Evolutionary conservation across 2,888 invertebrate species (phyloP), one percentile per base, ranked within the genome.

Genomic region (Oasisia sp.): DNA sequence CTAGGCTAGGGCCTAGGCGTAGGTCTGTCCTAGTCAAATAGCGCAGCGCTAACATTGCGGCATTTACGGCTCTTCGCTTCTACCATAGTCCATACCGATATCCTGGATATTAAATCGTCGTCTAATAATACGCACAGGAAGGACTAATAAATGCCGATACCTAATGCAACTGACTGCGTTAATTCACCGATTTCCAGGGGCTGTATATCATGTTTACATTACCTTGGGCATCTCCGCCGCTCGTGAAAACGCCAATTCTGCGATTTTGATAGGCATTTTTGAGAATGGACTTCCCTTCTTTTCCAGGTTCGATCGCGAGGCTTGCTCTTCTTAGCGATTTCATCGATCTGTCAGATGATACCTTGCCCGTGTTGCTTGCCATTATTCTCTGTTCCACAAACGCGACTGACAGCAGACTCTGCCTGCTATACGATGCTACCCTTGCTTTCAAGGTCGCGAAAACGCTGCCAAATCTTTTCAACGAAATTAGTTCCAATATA

Each of bases 171-270:
- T 32, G 27, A 50, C 9, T 14, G 50, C 50, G 50, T 50, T 50
- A 1, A 50, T 50, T 44, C 32, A 90, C 90, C 7, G 44, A n/a
- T 50, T 38, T 50, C 90, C 38, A 19, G 19, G 32, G 38, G 38
- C 90, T 27, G 44, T 19, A 19, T 0, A 7, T 7, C 32, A 44
- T 91, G 91, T 45, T 38, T 44, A 50, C 19, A 38, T 32, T 93
- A 97, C 98, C 98, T 98, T 97, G 99, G 44, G 99, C 99, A 97
- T 99, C 99, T 92, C 99, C 99, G 94, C 99, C 99, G 96, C 99
- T 99, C 92, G 99, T 99, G 95, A 99, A 98, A 89, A 99, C 99
- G 19, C 98, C 99, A 93, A 99, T 97, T 56, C 98, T 98, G 96
- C 98, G 98, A 92, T 99, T 99, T 95, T 98, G 98, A 93, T 95